A percentile compares a stretch with the other conserved stretches of the same genome.
phyloP scores from a whole-genome alignment of 2,797 vertebrate species.

The Lutjanus argentimaculatus region DNA sequence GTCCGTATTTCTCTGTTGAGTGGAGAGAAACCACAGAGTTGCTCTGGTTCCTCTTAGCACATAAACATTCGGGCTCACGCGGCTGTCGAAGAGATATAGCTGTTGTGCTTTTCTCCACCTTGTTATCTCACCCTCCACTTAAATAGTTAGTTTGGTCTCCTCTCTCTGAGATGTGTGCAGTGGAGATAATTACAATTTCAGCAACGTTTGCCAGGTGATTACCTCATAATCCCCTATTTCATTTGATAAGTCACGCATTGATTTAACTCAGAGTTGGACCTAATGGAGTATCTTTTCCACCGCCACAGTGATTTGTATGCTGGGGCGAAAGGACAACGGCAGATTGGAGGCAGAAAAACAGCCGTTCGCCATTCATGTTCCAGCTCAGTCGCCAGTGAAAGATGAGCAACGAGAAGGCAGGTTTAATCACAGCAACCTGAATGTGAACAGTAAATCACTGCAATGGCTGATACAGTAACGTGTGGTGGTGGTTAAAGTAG shows the following conservation, averaged over 20 bases:
- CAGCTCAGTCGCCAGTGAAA: constrained; percentile 47
- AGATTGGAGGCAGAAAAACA: constrained; percentile 82
- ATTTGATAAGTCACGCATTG: constrained; percentile 89
- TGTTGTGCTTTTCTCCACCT: constrained; percentile 78
- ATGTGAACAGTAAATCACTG: constrained; percentile 76
- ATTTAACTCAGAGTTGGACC: constrained; percentile 85
- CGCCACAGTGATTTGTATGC: constrained; percentile 84
- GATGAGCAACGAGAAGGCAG: constrained; percentile 71
- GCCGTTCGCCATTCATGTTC: constrained; percentile 61
- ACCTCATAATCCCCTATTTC: constrained; percentile 88
- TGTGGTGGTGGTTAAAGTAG: constrained; percentile 46
- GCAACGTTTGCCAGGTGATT: constrained; percentile 87
- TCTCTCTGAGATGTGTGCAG: constrained; percentile 73
- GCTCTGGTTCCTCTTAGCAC: constrained; percentile 39
- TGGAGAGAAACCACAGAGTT: constrained; percentile 32
- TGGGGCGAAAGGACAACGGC: constrained; percentile 81
- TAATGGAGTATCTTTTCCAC: constrained; percentile 87
- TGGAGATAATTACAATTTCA: constrained; percentile 88
- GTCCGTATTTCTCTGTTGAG: constrained; percentile 20
- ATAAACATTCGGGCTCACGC: constrained; percentile 57
- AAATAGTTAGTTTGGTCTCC: constrained; percentile 83
- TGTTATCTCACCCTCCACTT: constrained; percentile 76
- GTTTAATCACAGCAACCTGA: constrained; percentile 75
- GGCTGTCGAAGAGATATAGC: constrained; percentile 62
- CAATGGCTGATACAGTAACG: constrained; percentile 66